These are phyloP conservation scores for Aphelenchoides besseyi DNA, from an alignment of 1,140 invertebrate species.

Conservation along the genomic window DNA sequence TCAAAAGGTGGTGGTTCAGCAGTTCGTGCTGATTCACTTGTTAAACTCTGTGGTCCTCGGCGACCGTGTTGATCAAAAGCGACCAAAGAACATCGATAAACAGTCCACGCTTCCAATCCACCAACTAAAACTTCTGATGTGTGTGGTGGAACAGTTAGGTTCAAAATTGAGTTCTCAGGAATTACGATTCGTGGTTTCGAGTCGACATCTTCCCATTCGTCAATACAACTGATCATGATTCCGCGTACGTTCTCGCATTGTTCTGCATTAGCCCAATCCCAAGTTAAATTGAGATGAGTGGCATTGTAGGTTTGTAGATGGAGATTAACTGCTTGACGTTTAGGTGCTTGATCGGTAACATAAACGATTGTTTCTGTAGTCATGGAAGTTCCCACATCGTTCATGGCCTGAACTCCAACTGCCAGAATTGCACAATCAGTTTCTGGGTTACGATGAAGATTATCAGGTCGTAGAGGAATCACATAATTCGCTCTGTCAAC, in stretches of 20 bases:
- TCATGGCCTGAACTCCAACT: slow-evolving; percentile 42
- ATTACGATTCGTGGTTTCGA: not conserved
- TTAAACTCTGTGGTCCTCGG: slow-evolving; percentile 22
- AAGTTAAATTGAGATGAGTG: slow-evolving; percentile 48
- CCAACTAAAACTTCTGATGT: slow-evolving; percentile 40
- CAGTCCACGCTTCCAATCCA: slow-evolving; percentile 25
- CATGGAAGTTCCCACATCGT: slow-evolving; percentile 40
- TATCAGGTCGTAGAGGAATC: slow-evolving; percentile 19
- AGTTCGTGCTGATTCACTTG: slow-evolving; percentile 19
- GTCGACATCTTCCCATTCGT: not conserved
- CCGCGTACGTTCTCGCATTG: slow-evolving; percentile 46
- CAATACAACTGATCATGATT: slow-evolving; percentile 26
- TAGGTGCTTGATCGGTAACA: slow-evolving; percentile 35
- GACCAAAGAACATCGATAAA: slow-evolving; percentile 31
- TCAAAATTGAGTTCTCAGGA: slow-evolving; percentile 4
- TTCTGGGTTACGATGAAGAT: not conserved
- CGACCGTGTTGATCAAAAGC: slow-evolving; percentile 49
- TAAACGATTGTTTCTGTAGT: slow-evolving; percentile 42
- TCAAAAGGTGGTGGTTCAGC: slow-evolving; percentile 33
- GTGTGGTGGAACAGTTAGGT: slow-evolving; percentile 37
- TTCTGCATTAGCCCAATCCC: slow-evolving; percentile 40
- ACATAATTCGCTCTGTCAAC: slow-evolving; percentile 31
- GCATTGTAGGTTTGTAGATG: slow-evolving; percentile 31
- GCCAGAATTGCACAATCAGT: slow-evolving; percentile 25
- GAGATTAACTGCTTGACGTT: slow-evolving; percentile 39